Base-by-base conservation (phyloP, 2,888 invertebrate species). In the Nomada ruficornis region DNA sequence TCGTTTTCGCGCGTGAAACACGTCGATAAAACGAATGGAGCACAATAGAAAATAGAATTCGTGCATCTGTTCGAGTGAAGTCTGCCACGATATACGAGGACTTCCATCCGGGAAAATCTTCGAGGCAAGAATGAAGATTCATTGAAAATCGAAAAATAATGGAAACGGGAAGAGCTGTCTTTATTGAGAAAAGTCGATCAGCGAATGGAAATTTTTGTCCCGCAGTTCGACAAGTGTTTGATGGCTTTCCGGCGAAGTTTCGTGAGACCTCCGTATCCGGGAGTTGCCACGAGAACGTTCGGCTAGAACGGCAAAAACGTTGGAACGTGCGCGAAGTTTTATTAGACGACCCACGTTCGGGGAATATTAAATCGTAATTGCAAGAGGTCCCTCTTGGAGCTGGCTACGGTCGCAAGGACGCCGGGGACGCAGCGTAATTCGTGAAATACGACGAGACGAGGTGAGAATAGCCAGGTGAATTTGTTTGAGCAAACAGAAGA, bases 291-390 rank as follows among this genome's bases (percentile, higher is more conserved):
- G 62, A 63, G 55, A 77, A 36, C 47, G 59, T 62, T 74, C 57
- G 62, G 29, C 4, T 47, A 2, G 57, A 50, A 57, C 18, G 63
- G 52, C 62, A 62, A 64, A 77, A 76, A 64, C 54, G 55, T 50
- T 36, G 69, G 15, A 18, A 57, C 78, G 60, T 55, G 63, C 7
- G 57, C 57, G 42, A 79, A 79, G 50, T 79, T 79, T 79, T 77
- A 69, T 79, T 69, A 62, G n/a, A 18, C 13, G 5, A 55, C 20
- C 42, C 47, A 36, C 50, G 50, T 68, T 76, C 18, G 62, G 55
- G 10, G 77, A 78, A 76, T 63, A 76, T 78, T 68, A 76, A 79
- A 62, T 68, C 26, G 42, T 42, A 52, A 78, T 67, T 42, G 29
- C 62, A 47, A n/a, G 47, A 50, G 20, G 13, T 47, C 5, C n/a